Evolutionary conservation across 1,140 invertebrate genomes (phyloP).

Genomic region (Luehdorfia chinensis): DNA sequence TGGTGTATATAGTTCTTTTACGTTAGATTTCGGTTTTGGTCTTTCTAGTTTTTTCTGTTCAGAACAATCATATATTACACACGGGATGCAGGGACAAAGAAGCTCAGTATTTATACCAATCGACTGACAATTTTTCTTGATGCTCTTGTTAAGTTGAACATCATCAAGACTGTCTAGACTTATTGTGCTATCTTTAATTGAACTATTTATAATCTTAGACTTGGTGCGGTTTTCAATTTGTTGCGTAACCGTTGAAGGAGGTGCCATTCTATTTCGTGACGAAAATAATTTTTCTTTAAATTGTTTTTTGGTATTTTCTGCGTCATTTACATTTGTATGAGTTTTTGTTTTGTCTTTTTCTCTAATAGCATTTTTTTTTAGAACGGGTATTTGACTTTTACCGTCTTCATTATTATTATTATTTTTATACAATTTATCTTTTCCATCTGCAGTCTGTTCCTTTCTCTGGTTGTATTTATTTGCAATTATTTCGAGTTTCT

Average conservation of each 20-base stretch:
- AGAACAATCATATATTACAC: slow-evolving; percentile 49
- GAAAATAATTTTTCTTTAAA: neutral
- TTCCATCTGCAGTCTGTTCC: slow-evolving; percentile 30
- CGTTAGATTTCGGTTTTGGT: slow-evolving; percentile 25
- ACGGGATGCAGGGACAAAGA: slow-evolving; percentile 54
- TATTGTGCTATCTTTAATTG: slow-evolving; percentile 50
- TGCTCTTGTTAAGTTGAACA: slow-evolving; percentile 18
- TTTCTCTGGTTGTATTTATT: slow-evolving; percentile 52
- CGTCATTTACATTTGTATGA: neutral
- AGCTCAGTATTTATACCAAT: slow-evolving; percentile 61
- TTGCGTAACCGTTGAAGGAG: no score
- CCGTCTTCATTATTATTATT: slow-evolving; percentile 19
- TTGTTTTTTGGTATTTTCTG: slow-evolving; percentile 1
- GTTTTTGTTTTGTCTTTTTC: neutral
- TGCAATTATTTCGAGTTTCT: slow-evolving; percentile 58
- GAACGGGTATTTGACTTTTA: slow-evolving; percentile 40
- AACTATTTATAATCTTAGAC: no score
- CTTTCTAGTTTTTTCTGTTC: slow-evolving; percentile 31
- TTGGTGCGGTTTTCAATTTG: slow-evolving; percentile 21
- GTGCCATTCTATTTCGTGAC: no score
- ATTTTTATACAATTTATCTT: slow-evolving; percentile 18
- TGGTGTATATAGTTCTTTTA: slow-evolving; percentile 22
- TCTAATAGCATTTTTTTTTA: neutral
- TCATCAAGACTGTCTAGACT: slow-evolving; percentile 66
- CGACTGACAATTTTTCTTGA: slow-evolving; percentile 41